Percentiles rank a stretch among this genome's conserved stretches.
These are phyloP conservation scores for Melopsittacus undulatus DNA, from an alignment of 2,797 vertebrate species.

Conservation along the genomic window DNA sequence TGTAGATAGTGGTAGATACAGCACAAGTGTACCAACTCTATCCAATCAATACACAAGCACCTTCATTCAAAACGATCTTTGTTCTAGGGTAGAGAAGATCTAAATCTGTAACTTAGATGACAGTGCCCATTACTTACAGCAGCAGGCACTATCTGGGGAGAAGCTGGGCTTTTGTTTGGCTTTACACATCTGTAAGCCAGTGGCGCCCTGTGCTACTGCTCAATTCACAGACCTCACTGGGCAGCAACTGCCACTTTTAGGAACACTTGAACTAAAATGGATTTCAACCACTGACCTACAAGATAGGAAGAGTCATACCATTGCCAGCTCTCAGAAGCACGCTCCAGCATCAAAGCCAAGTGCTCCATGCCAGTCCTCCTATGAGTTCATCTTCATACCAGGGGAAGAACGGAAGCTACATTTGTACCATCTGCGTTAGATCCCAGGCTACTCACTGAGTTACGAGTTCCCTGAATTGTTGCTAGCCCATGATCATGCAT, in stretches of 20 bases:
- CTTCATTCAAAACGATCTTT: background rate
- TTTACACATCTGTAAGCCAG: background rate
- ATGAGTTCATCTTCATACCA: background rate
- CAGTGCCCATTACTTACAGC: background rate
- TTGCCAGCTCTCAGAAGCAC: background rate
- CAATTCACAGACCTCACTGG: background rate
- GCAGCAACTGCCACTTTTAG: background rate
- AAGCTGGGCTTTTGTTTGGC: background rate
- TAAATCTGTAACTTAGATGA: background rate
- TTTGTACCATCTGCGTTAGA: fast-evolving
- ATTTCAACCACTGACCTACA: background rate
- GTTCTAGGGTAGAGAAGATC: background rate
- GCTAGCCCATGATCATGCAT: fast-evolving
- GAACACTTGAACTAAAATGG: background rate
- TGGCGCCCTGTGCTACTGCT: background rate
- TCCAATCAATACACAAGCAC: background rate
- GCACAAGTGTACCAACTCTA: background rate
- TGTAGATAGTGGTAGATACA: background rate
- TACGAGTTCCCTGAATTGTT: background rate
- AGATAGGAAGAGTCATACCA: background rate
- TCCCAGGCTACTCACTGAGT: background rate
- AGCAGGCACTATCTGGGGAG: background rate
- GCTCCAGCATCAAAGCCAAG: fast-evolving
- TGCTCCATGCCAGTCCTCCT: background rate
- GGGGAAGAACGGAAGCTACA: background rate